Conservation (phyloP, 2,888 invertebrate genomes). For the Conus canariensis region DNA sequence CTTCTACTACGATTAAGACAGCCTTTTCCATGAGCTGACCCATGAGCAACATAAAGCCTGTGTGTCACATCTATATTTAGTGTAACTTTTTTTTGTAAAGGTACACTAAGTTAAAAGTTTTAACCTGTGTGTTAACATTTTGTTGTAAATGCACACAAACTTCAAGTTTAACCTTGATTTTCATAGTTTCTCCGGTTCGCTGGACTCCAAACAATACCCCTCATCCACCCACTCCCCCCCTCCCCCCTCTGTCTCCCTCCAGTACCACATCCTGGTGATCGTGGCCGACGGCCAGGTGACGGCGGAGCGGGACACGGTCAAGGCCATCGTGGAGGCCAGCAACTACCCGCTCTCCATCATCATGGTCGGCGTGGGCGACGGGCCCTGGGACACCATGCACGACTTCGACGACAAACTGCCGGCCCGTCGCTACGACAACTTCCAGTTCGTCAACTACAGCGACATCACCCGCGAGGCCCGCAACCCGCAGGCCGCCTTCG, state of each 20-base stretch:
- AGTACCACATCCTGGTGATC: slow-evolving; percentile 81
- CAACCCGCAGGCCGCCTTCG: slow-evolving; percentile 77
- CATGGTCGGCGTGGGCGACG: slow-evolving; percentile 81
- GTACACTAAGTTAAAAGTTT: too few relatives aligned
- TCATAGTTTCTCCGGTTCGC: too few relatives aligned
- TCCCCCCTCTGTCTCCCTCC: background rate
- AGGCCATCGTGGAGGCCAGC: slow-evolving; percentile 81
- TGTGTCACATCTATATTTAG: too few relatives aligned
- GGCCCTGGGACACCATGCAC: slow-evolving; percentile 81
- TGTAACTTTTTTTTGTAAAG: too few relatives aligned
- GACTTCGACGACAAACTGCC: slow-evolving; percentile 81
- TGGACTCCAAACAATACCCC: too few relatives aligned
- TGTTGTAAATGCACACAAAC: too few relatives aligned
- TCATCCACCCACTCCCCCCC: too few relatives aligned
- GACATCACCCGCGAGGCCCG: slow-evolving; percentile 71
- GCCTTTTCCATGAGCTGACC: too few relatives aligned
- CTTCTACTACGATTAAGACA: too few relatives aligned
- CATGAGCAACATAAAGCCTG: too few relatives aligned
- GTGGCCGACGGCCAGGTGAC: slow-evolving; percentile 81
- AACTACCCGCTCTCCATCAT: slow-evolving; percentile 80
- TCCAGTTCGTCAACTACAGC: slow-evolving; percentile 81
- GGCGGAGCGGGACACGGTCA: slow-evolving; percentile 79
- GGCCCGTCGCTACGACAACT: slow-evolving; percentile 81
- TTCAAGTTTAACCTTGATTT: too few relatives aligned
- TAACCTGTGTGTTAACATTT: too few relatives aligned